Percentiles rank a stretch among this genome's conserved stretches.
Conservation (phyloP, 30 jellyfish, hydroid and myxozoan species). For the Phacellophora camtschatica region DNA sequence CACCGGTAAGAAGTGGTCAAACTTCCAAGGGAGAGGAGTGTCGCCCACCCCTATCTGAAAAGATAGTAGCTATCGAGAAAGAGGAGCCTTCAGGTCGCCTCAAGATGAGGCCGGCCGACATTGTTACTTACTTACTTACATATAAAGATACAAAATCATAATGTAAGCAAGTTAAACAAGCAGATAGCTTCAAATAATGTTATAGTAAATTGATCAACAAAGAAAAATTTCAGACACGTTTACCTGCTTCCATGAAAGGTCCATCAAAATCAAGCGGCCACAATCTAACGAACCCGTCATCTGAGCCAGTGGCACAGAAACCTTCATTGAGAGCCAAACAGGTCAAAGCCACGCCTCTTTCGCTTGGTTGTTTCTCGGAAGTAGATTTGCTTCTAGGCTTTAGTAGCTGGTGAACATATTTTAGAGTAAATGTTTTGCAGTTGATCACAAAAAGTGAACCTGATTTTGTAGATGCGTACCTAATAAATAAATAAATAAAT, state of each 20-base stretch:
- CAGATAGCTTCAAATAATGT: no score
- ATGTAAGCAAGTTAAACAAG: no score
- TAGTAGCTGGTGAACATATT: slow-evolving; percentile 21
- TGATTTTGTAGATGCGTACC: slow-evolving; percentile 60
- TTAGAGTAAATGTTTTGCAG: slow-evolving; percentile 38
- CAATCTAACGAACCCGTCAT: slow-evolving; percentile 69
- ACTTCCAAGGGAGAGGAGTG: no score
- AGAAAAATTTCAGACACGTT: not conserved
- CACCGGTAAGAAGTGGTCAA: no score
- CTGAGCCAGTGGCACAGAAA: slow-evolving; percentile 80
- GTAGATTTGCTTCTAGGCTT: not conserved
- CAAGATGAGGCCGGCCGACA: no score
- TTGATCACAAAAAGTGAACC: slow-evolving; percentile 64
- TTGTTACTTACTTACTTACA: no score
- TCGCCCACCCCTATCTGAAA: no score
- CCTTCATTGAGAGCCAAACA: slow-evolving; percentile 56
- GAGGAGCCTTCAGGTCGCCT: no score
- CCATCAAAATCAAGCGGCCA: slow-evolving; percentile 87
- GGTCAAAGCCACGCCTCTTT: slow-evolving; percentile 9
- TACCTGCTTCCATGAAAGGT: slow-evolving; percentile 92
- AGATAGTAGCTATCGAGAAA: no score
- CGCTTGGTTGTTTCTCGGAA: not conserved
- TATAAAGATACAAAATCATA: no score
- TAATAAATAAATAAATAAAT: no score
- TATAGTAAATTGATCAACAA: no score